phyloP scores from a whole-genome alignment of 1,140 invertebrate genomes.

The Aethina tumida region DNA sequence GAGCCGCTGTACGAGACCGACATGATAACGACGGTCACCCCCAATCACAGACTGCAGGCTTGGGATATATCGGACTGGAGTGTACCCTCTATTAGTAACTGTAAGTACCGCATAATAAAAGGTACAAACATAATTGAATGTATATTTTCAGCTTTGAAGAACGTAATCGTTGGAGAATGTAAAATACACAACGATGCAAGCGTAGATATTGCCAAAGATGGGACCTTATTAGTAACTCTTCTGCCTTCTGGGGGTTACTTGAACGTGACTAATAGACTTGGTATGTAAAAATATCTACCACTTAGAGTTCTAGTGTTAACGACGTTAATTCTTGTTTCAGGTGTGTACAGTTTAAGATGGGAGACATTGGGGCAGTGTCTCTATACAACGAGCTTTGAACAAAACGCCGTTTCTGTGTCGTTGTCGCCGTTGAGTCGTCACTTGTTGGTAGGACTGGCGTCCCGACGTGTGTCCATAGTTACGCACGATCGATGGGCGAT shows the following conservation, averaged over 20 bases:
- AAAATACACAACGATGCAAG: slow-evolving; percentile 82
- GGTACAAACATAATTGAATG: slow-evolving; percentile 3
- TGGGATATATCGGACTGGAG: slow-evolving; percentile 67
- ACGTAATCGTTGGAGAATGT: slow-evolving; percentile 70
- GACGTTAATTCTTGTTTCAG: slow-evolving; percentile 35
- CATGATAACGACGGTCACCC: slow-evolving; percentile 34
- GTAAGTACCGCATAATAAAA: slow-evolving; percentile 40
- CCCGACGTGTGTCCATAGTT: slow-evolving; percentile 45
- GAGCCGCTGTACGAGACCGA: slow-evolving; percentile 32
- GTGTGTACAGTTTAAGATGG: slow-evolving; percentile 69
- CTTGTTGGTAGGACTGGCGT: slow-evolving; percentile 67
- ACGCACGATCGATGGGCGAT: slow-evolving; percentile 50
- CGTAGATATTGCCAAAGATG: slow-evolving; percentile 74
- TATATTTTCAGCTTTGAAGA: slow-evolving; percentile 52
- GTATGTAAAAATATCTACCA: slow-evolving; percentile 37
- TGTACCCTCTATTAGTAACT: slow-evolving; percentile 64
- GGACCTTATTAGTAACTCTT: slow-evolving; percentile 64
- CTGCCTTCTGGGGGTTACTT: slow-evolving; percentile 51
- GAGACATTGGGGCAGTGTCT: slow-evolving; percentile 63
- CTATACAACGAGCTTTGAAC: slow-evolving; percentile 64
- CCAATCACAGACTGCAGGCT: slow-evolving; percentile 66
- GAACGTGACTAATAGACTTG: slow-evolving; percentile 53
- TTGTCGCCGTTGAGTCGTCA: slow-evolving; percentile 68
- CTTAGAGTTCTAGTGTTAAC: background rate
- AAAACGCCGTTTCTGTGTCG: slow-evolving; percentile 72